Percentiles rank a stretch among this genome's conserved stretches.
phyloP scores from a whole-genome alignment of 2,797 vertebrate species.

The Synanceia verrucosa region DNA sequence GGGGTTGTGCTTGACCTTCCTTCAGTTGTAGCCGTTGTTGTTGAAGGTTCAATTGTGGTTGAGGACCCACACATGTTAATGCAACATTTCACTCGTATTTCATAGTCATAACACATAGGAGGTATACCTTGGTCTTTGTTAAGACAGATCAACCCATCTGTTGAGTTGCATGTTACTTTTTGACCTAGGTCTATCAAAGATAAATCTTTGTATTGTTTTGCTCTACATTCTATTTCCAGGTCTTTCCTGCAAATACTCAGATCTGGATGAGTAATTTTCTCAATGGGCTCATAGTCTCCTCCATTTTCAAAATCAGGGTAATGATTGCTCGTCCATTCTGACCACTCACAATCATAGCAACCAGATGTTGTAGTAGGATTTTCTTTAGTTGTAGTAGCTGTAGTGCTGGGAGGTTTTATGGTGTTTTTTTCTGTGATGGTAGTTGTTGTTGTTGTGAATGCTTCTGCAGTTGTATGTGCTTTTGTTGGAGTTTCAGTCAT shows the following conservation, averaged over 20 bases:
- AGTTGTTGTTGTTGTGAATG: not conserved
- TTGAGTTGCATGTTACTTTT: conserved; percentile 74
- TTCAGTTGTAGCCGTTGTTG: not conserved
- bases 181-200: conserved; percentile 68
- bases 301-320: conserved; percentile 45
- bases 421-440: not conserved
- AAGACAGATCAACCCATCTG: conserved; percentile 78
- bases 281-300: conserved; percentile 83
- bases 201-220: conserved; percentile 41
- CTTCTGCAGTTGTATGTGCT: not conserved
- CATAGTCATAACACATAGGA: conserved; percentile 80
- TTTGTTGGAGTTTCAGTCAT: not conserved
- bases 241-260: conserved; percentile 70
- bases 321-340: conserved; percentile 78
- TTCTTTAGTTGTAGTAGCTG: not conserved
- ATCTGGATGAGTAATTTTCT: conserved; percentile 70
- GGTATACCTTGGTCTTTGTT: conserved; percentile 56
- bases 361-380: not conserved
- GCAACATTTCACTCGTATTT: conserved; percentile 84
- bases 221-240: conserved; percentile 80
- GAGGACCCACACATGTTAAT: not conserved
- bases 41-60: not conserved
- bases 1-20: fast-evolving
- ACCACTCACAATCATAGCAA: conserved; percentile 76
- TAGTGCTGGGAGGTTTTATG: not conserved